Percentiles rank a stretch among this genome's conserved stretches.
Evolutionary conservation across 1,140 invertebrate species (phyloP).

Genomic region (Apis dorsata): DNA sequence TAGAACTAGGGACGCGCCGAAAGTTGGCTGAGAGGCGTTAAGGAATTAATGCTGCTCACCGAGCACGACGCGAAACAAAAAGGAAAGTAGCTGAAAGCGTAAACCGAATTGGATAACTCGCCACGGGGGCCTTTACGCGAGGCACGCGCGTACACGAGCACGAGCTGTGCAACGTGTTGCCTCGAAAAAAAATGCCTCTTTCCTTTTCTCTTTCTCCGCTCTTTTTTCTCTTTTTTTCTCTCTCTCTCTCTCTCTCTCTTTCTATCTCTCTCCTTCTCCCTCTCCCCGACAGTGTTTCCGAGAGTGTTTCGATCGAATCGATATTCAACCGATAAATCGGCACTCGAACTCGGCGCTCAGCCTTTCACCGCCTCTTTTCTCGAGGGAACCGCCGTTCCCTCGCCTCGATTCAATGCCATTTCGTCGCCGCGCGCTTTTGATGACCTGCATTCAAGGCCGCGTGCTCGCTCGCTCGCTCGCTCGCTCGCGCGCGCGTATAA

Average conservation of each 20-base stretch:
- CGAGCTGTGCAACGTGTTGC: conserved; percentile 24
- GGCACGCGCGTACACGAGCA: not conserved
- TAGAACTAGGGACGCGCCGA: conserved; percentile 48
- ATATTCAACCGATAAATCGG: conserved; percentile 46
- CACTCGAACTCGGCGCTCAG: conserved; percentile 23
- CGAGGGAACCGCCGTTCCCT: not conserved
- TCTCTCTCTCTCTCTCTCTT: not conserved
- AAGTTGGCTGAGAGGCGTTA: conserved; percentile 54
- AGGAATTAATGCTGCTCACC: conserved; percentile 70
- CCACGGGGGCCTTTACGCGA: conserved; percentile 40
- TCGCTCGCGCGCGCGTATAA: not conserved
- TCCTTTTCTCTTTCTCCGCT: not conserved
- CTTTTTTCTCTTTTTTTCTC: not conserved
- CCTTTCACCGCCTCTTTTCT: conserved; percentile 55
- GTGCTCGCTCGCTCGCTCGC: not conserved
- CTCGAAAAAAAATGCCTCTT: not conserved
- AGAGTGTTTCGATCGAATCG: conserved; percentile 11
- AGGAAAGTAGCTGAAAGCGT: conserved; percentile 75
- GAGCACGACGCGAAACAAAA: conserved; percentile 69
- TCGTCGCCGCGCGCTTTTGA: conserved; percentile 1
- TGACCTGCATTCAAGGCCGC: conserved; percentile 8
- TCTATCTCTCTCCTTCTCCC: not conserved
- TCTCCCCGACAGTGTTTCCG: not conserved
- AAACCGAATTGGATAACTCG: conserved; percentile 74
- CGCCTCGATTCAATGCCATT: not conserved